Conservation (phyloP, 2,888 invertebrate genomes). For the Marasmarcha lunaedactyla region DNA sequence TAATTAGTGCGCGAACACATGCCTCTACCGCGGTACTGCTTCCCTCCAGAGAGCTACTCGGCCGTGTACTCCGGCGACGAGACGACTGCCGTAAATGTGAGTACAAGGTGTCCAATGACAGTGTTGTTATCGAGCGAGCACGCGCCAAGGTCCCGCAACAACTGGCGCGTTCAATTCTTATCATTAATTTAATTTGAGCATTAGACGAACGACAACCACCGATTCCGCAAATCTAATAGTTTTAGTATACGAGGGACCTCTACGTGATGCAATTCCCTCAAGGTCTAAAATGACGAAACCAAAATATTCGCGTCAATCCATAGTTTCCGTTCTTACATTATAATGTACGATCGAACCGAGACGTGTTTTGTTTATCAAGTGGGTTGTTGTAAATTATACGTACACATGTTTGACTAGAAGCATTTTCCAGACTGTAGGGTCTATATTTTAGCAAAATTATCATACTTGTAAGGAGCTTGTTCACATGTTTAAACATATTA, state of each 20-base stretch:
- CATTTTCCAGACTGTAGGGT: no score
- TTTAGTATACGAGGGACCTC: no score
- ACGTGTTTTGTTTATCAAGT: conserved; percentile 4
- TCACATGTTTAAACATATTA: no score
- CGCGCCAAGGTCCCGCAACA: neutral
- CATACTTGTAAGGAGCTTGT: no score
- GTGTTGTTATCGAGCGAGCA: conserved; percentile 4
- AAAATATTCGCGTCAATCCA: no score
- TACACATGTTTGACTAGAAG: no score
- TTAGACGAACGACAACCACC: no score
- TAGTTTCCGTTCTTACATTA: no score
- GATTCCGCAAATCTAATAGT: no score
- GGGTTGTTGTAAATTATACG: no score
- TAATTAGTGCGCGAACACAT: conserved; percentile 14
- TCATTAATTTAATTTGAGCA: neutral
- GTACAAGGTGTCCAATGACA: conserved; percentile 23
- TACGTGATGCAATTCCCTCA: neutral
- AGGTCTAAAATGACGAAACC: no score
- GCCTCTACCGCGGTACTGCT: conserved; percentile 35
- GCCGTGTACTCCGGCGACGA: conserved; percentile 45
- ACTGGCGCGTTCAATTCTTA: neutral
- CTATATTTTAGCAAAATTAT: no score
- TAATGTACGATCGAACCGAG: neutral
- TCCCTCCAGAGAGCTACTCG: conserved; percentile 58
- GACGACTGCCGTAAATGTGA: conserved; percentile 42